These are phyloP conservation scores for Drosophila neoperkinsi DNA, from an alignment of 2,888 invertebrate species.

Conservation along the genomic window DNA sequence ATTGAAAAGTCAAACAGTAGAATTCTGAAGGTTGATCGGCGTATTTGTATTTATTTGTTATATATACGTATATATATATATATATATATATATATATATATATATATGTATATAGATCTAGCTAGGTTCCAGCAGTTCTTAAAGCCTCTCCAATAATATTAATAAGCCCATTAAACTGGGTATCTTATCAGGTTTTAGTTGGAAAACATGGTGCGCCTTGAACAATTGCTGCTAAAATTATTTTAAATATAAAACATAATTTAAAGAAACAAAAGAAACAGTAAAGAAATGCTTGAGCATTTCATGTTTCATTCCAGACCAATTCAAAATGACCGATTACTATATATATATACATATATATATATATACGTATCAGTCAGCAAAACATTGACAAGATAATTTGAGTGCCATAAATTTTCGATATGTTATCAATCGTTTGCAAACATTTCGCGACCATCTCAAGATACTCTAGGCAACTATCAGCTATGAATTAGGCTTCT, in stretches of 20 bases:
- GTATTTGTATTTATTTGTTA: not conserved
- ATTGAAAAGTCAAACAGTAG: not conserved
- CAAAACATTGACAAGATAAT: not conserved
- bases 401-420: not conserved
- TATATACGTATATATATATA: not conserved
- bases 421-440: not conserved
- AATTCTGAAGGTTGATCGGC: not conserved
- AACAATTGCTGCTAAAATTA: not conserved
- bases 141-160: not conserved
- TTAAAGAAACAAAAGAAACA: not conserved
- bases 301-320: not conserved
- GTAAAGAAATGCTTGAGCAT: not conserved
- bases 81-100: not conserved
- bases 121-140: not conserved
- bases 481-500: not conserved
- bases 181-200: not conserved
- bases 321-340: not conserved
- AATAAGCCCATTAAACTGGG: not conserved
- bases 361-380: not conserved
- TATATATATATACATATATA: not conserved
- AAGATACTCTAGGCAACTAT: too few relatives aligned
- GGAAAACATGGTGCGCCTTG: not conserved
- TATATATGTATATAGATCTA: not conserved
- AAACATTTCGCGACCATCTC: not conserved
- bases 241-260: not conserved